These are phyloP conservation scores for Triplophysa bombifrons DNA, from an alignment of 2,797 vertebrate species.

Conservation along the genomic window DNA sequence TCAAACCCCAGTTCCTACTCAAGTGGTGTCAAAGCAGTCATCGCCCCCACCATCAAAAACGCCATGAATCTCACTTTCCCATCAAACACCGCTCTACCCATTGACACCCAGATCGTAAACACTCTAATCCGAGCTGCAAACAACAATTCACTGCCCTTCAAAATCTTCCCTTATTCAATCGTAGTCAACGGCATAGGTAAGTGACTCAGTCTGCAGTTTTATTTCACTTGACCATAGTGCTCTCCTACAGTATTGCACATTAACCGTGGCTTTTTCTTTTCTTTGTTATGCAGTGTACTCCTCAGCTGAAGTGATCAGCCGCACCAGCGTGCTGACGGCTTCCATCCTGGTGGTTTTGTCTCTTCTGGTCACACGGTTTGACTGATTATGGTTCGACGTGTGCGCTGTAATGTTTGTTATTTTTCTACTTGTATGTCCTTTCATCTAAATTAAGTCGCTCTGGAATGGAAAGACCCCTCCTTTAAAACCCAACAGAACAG, in stretches of 20 bases:
- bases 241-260: not conserved
- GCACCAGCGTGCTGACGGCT: slow-evolving; percentile 58
- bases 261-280: not conserved
- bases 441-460: not conserved
- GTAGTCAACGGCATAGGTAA: slow-evolving; percentile 55
- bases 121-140: slow-evolving; percentile 54
- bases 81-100: slow-evolving; percentile 31
- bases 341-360: slow-evolving; percentile 53
- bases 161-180: slow-evolving; percentile 53
- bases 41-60: slow-evolving; percentile 48
- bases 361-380: slow-evolving; percentile 51
- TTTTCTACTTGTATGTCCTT: not conserved
- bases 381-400: not conserved
- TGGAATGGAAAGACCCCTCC: too few species aligned
- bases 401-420: not conserved
- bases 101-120: slow-evolving; percentile 29
- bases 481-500: too few species aligned
- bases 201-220: not conserved
- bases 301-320: slow-evolving; percentile 53
- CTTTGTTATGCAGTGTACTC: slow-evolving; percentile 12
- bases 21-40: slow-evolving; percentile 27
- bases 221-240: too few species aligned
- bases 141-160: slow-evolving; percentile 52
- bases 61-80: slow-evolving; percentile 22
- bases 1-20: not conserved